A percentile compares a stretch with the other conserved stretches of the same genome.
These are phyloP conservation scores for Cercocebus atys DNA, from an alignment of 2,113 vertebrate species.

Conservation along the genomic window DNA sequence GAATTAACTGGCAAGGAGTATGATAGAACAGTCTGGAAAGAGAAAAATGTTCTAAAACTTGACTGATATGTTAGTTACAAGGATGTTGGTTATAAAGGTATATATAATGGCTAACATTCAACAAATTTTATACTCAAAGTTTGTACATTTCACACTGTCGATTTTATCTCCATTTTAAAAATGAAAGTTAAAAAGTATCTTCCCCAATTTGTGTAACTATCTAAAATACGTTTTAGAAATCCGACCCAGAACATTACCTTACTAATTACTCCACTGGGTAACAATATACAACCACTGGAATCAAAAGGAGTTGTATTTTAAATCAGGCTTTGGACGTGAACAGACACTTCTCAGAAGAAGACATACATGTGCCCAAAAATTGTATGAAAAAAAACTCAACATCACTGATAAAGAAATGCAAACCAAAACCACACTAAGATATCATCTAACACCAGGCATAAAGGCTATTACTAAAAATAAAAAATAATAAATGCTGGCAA, in stretches of 20 bases:
- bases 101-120: not conserved
- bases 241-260: not conserved
- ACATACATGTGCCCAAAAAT: too few species aligned
- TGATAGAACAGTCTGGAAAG: not conserved
- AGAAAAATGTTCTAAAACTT: not conserved
- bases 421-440: too few species aligned
- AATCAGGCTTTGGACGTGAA: not conserved
- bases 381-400: too few species aligned
- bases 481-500: too few species aligned
- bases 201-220: not conserved
- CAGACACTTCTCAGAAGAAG: too few species aligned
- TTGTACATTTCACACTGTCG: not conserved
- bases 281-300: not conserved
- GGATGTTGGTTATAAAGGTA: not conserved
- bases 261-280: not conserved
- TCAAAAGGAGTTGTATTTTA: not conserved
- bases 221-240: not conserved
- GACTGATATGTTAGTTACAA: not conserved
- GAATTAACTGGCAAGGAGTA: not conserved
- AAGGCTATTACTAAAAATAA: too few species aligned
- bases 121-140: not conserved
- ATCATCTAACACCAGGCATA: too few species aligned
- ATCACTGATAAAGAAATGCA: too few species aligned
- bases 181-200: not conserved
- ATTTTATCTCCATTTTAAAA: not conserved